phyloP scores from a whole-genome alignment of 2,113 vertebrate species.

The Crypturellus undulatus region DNA sequence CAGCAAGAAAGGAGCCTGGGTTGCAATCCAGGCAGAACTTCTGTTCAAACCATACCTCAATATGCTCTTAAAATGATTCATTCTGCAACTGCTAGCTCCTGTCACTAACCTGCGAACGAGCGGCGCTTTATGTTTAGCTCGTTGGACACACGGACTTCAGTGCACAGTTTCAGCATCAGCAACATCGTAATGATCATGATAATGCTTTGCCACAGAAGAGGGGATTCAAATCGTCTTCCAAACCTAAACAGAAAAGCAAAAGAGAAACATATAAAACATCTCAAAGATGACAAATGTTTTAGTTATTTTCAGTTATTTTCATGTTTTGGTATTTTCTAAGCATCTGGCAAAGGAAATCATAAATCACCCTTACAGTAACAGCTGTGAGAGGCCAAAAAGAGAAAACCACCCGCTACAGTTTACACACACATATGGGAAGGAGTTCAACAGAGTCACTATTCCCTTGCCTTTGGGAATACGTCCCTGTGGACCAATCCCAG shows the following conservation, averaged over 20 bases:
- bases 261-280: background rate
- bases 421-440: background rate
- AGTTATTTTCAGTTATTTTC: background rate
- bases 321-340: background rate
- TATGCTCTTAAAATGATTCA: background rate
- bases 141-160: constrained; percentile 85
- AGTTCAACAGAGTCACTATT: background rate
- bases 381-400: background rate
- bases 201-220: constrained; percentile 94
- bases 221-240: constrained; percentile 90
- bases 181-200: constrained; percentile 96
- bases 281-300: background rate
- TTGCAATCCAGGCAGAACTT: background rate
- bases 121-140: constrained; percentile 89
- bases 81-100: background rate
- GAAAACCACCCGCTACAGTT: background rate
- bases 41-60: background rate
- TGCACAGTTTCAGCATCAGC: constrained; percentile 94
- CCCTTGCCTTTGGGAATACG: no score
- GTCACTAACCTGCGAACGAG: constrained; percentile 89
- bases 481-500: background rate
- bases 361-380: background rate
- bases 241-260: constrained; percentile 78
- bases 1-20: background rate
- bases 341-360: background rate